phyloP scores from a whole-genome alignment of 92 coral and sea anemone species.

The Meandrina meandrites region DNA sequence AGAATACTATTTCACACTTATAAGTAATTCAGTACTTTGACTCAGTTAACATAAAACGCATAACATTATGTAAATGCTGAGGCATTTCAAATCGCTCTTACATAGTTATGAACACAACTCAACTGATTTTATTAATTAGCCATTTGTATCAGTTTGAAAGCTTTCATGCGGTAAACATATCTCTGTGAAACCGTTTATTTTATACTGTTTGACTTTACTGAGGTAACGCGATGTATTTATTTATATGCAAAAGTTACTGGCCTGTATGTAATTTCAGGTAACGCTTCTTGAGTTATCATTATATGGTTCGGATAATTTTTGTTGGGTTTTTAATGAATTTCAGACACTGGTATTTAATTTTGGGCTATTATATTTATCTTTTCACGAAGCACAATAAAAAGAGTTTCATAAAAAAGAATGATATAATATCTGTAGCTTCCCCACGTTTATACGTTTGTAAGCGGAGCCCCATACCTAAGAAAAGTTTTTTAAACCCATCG shows the following conservation, averaged over 20 bases:
- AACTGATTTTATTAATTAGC: background rate
- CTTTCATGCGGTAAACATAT: background rate
- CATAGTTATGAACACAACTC: background rate
- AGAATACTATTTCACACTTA: no score
- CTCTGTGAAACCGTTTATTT: background rate
- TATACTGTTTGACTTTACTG: background rate
- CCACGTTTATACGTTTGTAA: no score
- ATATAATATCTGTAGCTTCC: background rate
- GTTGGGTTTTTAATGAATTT: background rate
- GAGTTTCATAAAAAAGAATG: background rate
- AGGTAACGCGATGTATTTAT: background rate
- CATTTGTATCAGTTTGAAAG: background rate
- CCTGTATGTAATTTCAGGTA: background rate
- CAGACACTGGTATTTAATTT: slow-evolving; percentile 2
- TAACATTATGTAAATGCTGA: background rate
- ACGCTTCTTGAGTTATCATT: background rate
- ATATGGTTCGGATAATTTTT: background rate
- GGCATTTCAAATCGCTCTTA: background rate
- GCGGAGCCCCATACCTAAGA: no score
- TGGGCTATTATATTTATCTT: background rate
- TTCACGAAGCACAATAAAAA: background rate
- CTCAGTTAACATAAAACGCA: background rate
- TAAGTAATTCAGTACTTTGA: background rate
- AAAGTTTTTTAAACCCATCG: no score
- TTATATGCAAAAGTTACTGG: background rate